Percentiles rank a stretch among this genome's conserved stretches.
phyloP scores from a whole-genome alignment of 2,888 invertebrate species.

The Antitype chi region DNA sequence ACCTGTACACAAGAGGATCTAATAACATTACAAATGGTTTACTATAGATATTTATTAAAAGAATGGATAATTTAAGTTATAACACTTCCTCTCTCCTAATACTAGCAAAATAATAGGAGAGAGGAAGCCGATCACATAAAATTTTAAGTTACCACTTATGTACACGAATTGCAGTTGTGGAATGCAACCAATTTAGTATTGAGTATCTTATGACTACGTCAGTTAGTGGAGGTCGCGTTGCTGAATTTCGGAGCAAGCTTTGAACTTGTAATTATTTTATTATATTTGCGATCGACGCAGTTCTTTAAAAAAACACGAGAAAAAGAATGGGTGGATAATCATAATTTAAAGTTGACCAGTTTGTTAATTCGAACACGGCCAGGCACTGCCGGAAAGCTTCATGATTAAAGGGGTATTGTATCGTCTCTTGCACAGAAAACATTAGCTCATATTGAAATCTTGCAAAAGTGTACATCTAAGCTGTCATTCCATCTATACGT shows the following conservation, averaged over 20 bases:
- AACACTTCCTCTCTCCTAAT: too few relatives aligned
- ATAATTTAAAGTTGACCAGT: background rate
- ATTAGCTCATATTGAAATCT: constrained; percentile 16
- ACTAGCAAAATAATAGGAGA: too few relatives aligned
- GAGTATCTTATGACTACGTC: background rate
- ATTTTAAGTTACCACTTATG: background rate
- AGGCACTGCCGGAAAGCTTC: constrained; percentile 4
- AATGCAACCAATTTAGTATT: background rate
- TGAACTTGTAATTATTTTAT: background rate
- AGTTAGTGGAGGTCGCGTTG: background rate
- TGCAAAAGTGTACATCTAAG: constrained; percentile 21
- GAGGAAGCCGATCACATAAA: background rate
- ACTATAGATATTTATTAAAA: too few relatives aligned
- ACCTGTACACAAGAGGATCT: background rate
- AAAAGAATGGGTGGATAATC: background rate
- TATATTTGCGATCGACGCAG: background rate
- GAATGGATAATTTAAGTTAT: background rate
- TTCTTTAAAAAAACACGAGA: background rate
- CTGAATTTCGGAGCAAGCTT: background rate
- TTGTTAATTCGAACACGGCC: constrained; percentile 11
- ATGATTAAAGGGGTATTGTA: constrained; percentile 37
- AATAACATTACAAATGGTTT: background rate
- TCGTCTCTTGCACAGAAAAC: background rate
- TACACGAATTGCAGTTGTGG: too few relatives aligned
- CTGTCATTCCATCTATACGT: constrained; percentile 18